A percentile compares a stretch with the other conserved stretches of the same genome.
phyloP scores from a whole-genome alignment of 2,888 invertebrate genomes.

The Limnephilus lunatus region DNA sequence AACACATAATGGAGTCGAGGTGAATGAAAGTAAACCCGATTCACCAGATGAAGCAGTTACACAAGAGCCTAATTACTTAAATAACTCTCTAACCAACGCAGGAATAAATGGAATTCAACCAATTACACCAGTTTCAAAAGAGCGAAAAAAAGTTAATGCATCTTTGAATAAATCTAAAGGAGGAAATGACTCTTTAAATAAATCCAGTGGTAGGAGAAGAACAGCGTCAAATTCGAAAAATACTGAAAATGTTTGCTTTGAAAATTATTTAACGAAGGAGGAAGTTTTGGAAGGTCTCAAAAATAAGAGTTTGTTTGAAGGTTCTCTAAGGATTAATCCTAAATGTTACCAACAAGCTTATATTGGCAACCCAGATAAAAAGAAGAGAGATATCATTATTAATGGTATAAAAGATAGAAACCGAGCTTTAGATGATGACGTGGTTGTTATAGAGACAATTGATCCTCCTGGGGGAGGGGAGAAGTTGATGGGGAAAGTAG shows the following conservation, averaged over 20 bases:
- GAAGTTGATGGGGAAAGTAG: slow-evolving; percentile 80
- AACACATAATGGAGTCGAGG: slow-evolving; percentile 11
- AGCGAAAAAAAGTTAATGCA: neutral
- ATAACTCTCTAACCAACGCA: neutral
- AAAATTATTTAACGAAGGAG: slow-evolving; percentile 75
- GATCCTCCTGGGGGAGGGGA: slow-evolving; percentile 66
- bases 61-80: neutral
- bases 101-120: neutral
- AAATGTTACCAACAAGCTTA: slow-evolving; percentile 90
- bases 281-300: slow-evolving; percentile 79
- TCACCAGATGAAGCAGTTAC: slow-evolving; percentile 13
- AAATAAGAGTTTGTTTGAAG: slow-evolving; percentile 80
- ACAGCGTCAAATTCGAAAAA: slow-evolving; percentile 13
- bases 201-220: slow-evolving; percentile 2
- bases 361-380: slow-evolving; percentile 81
- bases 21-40: neutral
- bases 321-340: slow-evolving; percentile 88
- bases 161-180: neutral
- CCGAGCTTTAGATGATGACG: slow-evolving; percentile 90
- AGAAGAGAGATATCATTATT: slow-evolving; percentile 85
- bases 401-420: slow-evolving; percentile 84
- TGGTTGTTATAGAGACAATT: slow-evolving; percentile 82
- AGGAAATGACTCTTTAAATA: slow-evolving; percentile 5
- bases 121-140: neutral
- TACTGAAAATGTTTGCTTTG: slow-evolving; percentile 69